Base-by-base conservation (phyloP, 2,888 invertebrate genomes). In the Teleiodes luculella region DNA sequence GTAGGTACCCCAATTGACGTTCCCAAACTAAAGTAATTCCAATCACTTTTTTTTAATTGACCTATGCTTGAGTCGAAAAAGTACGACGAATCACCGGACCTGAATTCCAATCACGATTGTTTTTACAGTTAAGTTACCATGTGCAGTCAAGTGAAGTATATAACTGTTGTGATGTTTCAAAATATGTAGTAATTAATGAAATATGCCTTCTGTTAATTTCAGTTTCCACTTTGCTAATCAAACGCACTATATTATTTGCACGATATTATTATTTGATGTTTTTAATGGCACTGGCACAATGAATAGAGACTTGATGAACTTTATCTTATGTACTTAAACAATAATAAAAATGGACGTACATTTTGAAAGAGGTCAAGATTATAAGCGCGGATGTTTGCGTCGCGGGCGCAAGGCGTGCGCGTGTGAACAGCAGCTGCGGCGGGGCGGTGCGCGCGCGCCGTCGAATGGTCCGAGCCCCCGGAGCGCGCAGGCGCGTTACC, bases 391-490 rank as follows among this genome's bases (percentile, higher is more conserved):
- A 18, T 24, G 37, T 30, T 18, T 3, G 28, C 30, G 48, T 53
- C 53, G 53, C 53, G 55, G 28, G 50, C 53, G 52, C 54, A 57
- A 60, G 55, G 55, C 50, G 37, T 49, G 37, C 14, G 49, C 49
- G 49, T 24, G 33, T 35, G 47, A 14, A 36, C 11, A 11, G 36
- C 46, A 49, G 41, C 11, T 16, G 45, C 36, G 31, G 28, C 31
- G 31, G 45, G 37, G 13, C 20, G 10, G 24, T 28, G 46, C 45
- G 37, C 28, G 6, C 20, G 16, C 36, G 20, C 11, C 46, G 33
- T 37, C n/a, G n/a, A n/a, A n/a, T n/a, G n/a, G n/a, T n/a, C 50
- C 31, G 41, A 50, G 46, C 24, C 33, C 13, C 46, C 10, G 3
- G 41, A 16, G 31, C 28, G 43, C 56, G 39, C 52, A 39, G 54